Evolutionary conservation across 2,113 vertebrate species (phyloP), one percentile per base, ranked within the genome.

Genomic region (Lipophrys pholis): DNA sequence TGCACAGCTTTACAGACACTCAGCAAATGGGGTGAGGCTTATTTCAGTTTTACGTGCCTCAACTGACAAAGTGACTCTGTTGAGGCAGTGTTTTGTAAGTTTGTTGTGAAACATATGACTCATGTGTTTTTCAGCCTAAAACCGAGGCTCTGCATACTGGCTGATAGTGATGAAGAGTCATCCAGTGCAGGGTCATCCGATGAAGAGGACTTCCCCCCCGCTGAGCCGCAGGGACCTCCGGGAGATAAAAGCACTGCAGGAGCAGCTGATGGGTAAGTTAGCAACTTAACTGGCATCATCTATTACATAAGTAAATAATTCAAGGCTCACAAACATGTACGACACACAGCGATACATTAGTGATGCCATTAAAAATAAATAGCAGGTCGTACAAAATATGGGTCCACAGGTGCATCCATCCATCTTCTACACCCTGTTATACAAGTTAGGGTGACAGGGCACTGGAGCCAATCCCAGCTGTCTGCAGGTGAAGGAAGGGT

Each of bases 81-180:
- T 7, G 11, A 12, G 6, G 4, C 6, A 57, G 5, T 9, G 8
- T 53, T 54, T 61, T 39, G n/a, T 8, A 5, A 10, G 21, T 65
- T 43, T 49, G 7, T 8, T 60, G 14, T 54, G 60, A 80, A 7
- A 8, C 5, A 4, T 54, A 17, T 0, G 12, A 46, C 36, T 51
- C 17, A 6, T 64, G 2, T 84, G 16, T 84, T 64, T 77, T 77
- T 16, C 73, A 91, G 90, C 52, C 53, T 0, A 57, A 95, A 89
- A 58, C 92, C 82, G 2, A 88, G 91, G 73, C 73, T 92, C 65
- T 88, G 86, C 55, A 80, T 94, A 16, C 84, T 96, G 82, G 94
- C 94, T 11, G 95, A 96, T 70, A 96, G 95, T 0, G 95, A 96
- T 0, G 95, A 95, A 0, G 95, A 96, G 84, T 96, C 95, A 0